Conservation (phyloP, 2,797 vertebrate genomes). For the Notolepis coatsorum region DNA sequence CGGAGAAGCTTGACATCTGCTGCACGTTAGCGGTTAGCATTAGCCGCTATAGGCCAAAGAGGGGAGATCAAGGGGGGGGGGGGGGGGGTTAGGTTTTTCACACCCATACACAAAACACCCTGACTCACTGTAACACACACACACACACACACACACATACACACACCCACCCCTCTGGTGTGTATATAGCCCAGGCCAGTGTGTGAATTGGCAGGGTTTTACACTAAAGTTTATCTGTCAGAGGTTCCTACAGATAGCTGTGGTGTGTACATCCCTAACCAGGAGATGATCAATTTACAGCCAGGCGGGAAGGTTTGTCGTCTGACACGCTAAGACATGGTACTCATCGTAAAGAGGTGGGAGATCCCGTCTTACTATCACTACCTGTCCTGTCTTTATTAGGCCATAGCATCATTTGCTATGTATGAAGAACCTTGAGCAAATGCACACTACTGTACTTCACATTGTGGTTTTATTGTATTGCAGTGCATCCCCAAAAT, state of each 20-base stretch:
- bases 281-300: constrained; percentile 53
- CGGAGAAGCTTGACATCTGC: constrained; percentile 60
- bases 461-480: no score
- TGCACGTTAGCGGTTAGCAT: constrained; percentile 38
- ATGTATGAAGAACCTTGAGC: no score
- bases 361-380: neutral
- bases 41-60: constrained; percentile 38
- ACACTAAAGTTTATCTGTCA: constrained; percentile 26
- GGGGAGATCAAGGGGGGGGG: no score
- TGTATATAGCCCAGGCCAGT: constrained; percentile 38
- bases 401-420: no score
- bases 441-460: no score
- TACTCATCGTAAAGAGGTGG: neutral
- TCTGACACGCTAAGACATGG: neutral
- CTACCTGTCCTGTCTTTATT: neutral
- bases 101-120: constrained; percentile 50
- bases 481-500: no score
- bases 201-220: constrained; percentile 49
- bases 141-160: constrained; percentile 3
- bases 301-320: constrained; percentile 8
- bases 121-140: constrained; percentile 12
- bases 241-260: neutral
- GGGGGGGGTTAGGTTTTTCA: constrained; percentile 59
- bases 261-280: constrained; percentile 18
- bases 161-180: constrained; percentile 4